Conservation (phyloP, 2,113 vertebrate genomes). For the Eptatretus burgeri region DNA sequence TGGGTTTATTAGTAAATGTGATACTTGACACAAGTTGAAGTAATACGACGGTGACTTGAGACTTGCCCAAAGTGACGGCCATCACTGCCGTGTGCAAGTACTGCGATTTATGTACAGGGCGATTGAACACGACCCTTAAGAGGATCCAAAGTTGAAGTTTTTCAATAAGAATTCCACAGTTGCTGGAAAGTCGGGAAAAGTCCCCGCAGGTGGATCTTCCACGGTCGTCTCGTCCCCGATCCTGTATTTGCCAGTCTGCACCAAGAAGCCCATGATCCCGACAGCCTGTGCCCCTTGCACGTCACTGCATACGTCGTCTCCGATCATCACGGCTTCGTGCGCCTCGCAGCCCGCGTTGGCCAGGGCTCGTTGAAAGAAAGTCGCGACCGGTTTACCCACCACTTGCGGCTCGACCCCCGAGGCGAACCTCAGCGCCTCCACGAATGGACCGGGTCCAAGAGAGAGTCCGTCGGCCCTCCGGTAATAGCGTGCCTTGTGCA, state of each 20-base stretch:
- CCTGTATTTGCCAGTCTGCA: constrained; percentile 57
- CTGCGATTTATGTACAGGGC: no score
- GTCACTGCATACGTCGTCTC: constrained; percentile 70
- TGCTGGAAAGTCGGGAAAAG: no score
- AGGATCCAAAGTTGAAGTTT: no score
- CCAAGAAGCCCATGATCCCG: constrained; percentile 70
- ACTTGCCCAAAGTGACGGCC: no score
- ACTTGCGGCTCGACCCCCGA: constrained; percentile 36
- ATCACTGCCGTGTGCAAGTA: no score
- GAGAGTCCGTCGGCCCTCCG: constrained; percentile 53
- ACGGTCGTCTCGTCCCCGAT: constrained; percentile 41
- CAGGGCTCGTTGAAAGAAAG: constrained; percentile 58
- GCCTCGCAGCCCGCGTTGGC: constrained; percentile 20
- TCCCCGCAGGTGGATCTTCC: constrained; percentile 2
- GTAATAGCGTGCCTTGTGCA: constrained; percentile 85
- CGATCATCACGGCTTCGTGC: constrained; percentile 59
- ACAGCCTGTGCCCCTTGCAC: constrained; percentile 50
- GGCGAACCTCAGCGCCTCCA: constrained; percentile 49
- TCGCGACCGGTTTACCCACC: constrained; percentile 61
- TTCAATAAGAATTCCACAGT: no score
- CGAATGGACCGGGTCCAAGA: constrained; percentile 67
- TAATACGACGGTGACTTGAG: no score
- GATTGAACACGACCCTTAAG: no score
- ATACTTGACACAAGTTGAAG: no score
- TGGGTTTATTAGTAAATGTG: no score